Percentiles rank a stretch among this genome's conserved stretches.
Conservation (phyloP, 2,888 invertebrate species). For the Anodontia alba region DNA sequence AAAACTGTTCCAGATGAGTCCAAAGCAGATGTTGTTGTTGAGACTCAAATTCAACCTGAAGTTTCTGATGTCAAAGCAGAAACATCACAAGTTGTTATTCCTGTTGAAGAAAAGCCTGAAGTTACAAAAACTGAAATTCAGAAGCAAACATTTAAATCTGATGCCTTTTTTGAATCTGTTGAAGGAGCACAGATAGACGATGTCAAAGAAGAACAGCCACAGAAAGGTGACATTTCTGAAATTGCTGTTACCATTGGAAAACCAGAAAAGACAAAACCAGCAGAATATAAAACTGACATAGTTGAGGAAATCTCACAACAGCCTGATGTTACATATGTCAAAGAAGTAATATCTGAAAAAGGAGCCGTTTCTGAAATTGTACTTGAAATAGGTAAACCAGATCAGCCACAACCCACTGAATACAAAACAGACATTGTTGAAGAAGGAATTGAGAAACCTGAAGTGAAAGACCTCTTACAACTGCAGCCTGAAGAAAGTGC, state of each 20-base stretch:
- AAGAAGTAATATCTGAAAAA: conserved; percentile 33
- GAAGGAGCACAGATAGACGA: conserved; percentile 2
- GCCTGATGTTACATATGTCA: conserved; percentile 61
- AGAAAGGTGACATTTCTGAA: conserved; percentile 49
- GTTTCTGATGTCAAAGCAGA: conserved; percentile 32
- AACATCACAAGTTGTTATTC: conserved; percentile 6
- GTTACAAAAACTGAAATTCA: conserved; percentile 34
- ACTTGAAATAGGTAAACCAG: conserved; percentile 16
- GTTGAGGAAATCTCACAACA: conserved; percentile 50
- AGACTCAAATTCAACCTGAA: conserved; percentile 29
- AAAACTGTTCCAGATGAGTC: conserved; percentile 36
- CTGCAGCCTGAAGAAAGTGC: conserved; percentile 28
- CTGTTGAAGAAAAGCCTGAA: conserved; percentile 45
- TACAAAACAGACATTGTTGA: conserved; percentile 45
- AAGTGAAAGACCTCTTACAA: conserved; percentile 38
- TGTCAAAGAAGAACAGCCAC: conserved; percentile 19
- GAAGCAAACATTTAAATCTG: conserved; percentile 20
- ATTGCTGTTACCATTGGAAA: conserved; percentile 37
- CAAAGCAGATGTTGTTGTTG: conserved; percentile 28
- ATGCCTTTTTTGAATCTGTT: conserved; percentile 21
- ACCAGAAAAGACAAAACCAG: conserved; percentile 40
- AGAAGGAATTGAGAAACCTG: conserved; percentile 40
- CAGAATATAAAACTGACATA: conserved; percentile 54
- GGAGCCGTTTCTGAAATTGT: conserved; percentile 30
- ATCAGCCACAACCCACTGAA: conserved; percentile 41